phyloP scores from a whole-genome alignment of 2,113 vertebrate genomes.

The Phyllostomus hastatus region DNA sequence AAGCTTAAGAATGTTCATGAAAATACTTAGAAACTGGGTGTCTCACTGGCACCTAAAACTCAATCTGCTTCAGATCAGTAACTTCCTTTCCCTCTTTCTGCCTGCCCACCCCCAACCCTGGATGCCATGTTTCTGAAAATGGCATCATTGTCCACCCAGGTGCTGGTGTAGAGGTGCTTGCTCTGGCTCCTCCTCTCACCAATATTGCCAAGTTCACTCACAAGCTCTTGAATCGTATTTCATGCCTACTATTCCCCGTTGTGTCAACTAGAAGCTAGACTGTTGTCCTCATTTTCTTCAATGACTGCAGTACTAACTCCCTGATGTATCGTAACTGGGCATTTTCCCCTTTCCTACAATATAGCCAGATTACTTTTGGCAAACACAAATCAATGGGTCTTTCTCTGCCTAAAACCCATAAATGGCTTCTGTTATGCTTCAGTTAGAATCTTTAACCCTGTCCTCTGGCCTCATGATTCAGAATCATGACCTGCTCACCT shows the following conservation, averaged over 20 bases:
- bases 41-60: neutral
- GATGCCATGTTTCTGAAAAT: neutral
- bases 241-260: neutral
- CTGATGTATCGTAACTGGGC: neutral
- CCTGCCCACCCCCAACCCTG: accelerated
- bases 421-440: neutral
- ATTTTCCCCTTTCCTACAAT: neutral
- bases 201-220: accelerated
- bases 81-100: neutral
- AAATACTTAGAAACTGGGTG: neutral
- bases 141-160: neutral
- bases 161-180: neutral
- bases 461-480: neutral
- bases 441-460: neutral
- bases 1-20: neutral
- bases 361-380: neutral
- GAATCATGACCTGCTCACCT: neutral
- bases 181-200: neutral
- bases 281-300: neutral
- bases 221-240: neutral
- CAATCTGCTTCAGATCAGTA: neutral
- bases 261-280: neutral
- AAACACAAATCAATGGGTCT: neutral
- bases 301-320: too few species aligned
- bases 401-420: neutral